Base-by-base conservation (phyloP, 2,113 vertebrate species). In the Phylloscopus trochilus region DNA sequence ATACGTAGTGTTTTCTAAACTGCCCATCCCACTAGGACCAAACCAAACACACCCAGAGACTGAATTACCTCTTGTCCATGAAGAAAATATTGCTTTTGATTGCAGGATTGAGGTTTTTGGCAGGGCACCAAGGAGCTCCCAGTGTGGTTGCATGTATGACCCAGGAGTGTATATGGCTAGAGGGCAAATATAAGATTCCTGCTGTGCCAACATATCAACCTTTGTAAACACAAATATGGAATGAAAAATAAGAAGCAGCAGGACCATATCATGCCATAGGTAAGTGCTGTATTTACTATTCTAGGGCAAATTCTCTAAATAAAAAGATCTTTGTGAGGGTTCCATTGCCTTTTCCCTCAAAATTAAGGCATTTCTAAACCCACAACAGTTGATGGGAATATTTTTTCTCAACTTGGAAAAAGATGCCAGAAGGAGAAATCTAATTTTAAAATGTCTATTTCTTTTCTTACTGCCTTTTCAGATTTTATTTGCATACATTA, bases 31-130 rank as follows among this genome's bases (percentile, higher is more conserved):
- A 2, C 53, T 16, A 55, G n/a, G 7, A 55, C 63, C 70, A 94
- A 78, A 83, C 24, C 0, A 33, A 85, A 76, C n/a, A 82, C 1
- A 3, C 0, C 0, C 23, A 53, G 84, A 83, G 15, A 58, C 37
- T 87, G 73, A 91, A 90, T 86, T 88, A 77, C 82, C 15, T 96
- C 78, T 80, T 82, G 41, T 78, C 62, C 30, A 6, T 74, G 84
- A 51, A 80, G 67, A 77, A 85, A 91, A 91, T 95, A 88, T 43
- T 83, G 55, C 37, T 89, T 92, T 87, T 92, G 37, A 89, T 95
- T 3, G 1, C 59, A 28, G 63, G 59, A 27, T 13, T 91, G 87
- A 74, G 63, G 67, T n/a, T 93, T 85, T 85, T 95, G 93, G 82
- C 91, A 80, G 37, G 30, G 7, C 43, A 62, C 55, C 62, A 89